Evolutionary conservation across 2,888 invertebrate species (phyloP).

Genomic region (Chesias legatella): DNA sequence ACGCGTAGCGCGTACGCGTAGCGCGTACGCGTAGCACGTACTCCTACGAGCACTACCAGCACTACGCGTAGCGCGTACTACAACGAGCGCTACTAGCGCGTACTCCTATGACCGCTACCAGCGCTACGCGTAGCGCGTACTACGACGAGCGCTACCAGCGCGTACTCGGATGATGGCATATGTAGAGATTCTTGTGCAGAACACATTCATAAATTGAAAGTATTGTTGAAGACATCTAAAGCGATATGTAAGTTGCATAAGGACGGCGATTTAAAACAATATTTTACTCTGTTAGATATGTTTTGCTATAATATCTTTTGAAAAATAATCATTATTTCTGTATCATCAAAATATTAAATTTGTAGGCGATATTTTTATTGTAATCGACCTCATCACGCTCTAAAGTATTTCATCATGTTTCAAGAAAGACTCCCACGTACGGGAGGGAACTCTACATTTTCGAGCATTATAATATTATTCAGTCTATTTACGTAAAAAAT

Average conservation of each 20-base stretch:
- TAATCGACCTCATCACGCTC: slow-evolving; percentile 27
- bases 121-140: no score
- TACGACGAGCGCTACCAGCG: no score
- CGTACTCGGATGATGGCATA: slow-evolving; percentile 3
- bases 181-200: slow-evolving; percentile 38
- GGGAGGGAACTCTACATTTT: slow-evolving; percentile 34
- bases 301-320: slow-evolving; percentile 29
- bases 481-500: slow-evolving; percentile 62
- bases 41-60: no score
- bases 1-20: no score
- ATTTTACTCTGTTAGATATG: slow-evolving; percentile 34
- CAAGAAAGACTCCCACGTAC: slow-evolving; percentile 21
- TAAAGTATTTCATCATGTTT: slow-evolving; percentile 25
- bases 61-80: no score
- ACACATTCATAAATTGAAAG: slow-evolving; percentile 27
- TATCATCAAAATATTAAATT: slow-evolving; percentile 33
- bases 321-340: slow-evolving; percentile 37
- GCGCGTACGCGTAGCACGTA: no score
- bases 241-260: slow-evolving; percentile 56
- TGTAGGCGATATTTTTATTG: slow-evolving; percentile 19
- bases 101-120: no score
- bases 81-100: no score
- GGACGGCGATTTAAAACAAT: slow-evolving; percentile 31
- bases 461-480: slow-evolving; percentile 65
- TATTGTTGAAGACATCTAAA: slow-evolving; percentile 36